These are phyloP conservation scores for Glaucopsyche alexis DNA, from an alignment of 2,888 invertebrate genomes.

Conservation along the genomic window DNA sequence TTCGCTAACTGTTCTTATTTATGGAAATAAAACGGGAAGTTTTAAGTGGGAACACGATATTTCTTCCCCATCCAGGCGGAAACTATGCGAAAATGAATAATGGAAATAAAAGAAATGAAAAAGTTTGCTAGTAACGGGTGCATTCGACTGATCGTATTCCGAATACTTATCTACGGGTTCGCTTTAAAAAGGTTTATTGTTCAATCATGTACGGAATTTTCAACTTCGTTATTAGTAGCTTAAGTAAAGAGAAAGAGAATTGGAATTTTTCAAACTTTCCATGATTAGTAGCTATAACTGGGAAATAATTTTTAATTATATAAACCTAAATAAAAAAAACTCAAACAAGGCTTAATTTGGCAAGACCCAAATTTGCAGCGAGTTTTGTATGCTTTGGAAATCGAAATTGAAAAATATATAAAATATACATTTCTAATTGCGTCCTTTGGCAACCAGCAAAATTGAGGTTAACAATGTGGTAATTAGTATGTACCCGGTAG, in stretches of 20 bases:
- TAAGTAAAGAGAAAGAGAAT: neutral
- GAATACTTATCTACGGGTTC: slow-evolving; percentile 15
- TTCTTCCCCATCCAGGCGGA: slow-evolving; percentile 31
- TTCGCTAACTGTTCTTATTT: slow-evolving; percentile 32
- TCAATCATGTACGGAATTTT: neutral
- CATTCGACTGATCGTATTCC: slow-evolving; percentile 27
- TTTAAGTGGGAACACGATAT: slow-evolving; percentile 43
- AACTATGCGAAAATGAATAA: slow-evolving; percentile 30
- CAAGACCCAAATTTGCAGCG: too few species aligned
- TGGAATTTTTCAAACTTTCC: neutral
- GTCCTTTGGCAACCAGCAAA: too few species aligned
- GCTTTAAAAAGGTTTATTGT: slow-evolving; percentile 4
- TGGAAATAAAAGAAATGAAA: slow-evolving; percentile 29
- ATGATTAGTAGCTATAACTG: neutral
- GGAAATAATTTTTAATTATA: neutral
- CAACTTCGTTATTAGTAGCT: neutral
- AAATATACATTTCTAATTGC: too few species aligned
- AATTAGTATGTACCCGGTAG: too few species aligned
- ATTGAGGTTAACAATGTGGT: too few species aligned
- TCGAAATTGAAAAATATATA: too few species aligned
- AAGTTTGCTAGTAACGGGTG: slow-evolving; percentile 28
- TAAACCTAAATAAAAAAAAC: neutral
- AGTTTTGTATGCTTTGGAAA: too few species aligned
- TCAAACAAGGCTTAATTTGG: too few species aligned
- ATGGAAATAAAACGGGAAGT: slow-evolving; percentile 42